Base-by-base conservation (phyloP, 2,888 invertebrate genomes). In the Incurvaria masculella region DNA sequence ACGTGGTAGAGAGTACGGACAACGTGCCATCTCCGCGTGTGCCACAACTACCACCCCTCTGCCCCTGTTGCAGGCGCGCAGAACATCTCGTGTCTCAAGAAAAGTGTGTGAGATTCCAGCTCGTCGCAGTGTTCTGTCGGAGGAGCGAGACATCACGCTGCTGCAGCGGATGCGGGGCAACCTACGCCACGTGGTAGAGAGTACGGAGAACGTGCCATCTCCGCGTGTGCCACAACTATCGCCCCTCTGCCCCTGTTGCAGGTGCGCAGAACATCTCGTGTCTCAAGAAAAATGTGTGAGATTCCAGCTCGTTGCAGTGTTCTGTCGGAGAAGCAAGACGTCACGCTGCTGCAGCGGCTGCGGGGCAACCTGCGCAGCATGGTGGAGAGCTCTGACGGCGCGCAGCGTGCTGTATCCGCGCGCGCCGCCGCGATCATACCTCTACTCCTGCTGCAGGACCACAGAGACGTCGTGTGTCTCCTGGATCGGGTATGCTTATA, bases 401-500 rank as follows among this genome's bases (percentile, higher is more conserved):
- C 72, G 45, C 74, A 75, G 47, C 58, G 65, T 0, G 76, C 73
- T 47, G 72, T 65, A 0, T 67, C 75, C 0, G 72, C 63, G 60
- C 73, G 72, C 52, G 68, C 71, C 0, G 59, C 69, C 0, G 64
- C 68, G 1, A 62, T 75, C 14, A 69, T 66, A 0, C 75, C 75
- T 0, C 50, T 74, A 14, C 57, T 72, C 18, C 72, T 75, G 53
- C 51, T 75, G 6, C 72, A 74, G 52, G 69, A 70, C 55, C 68
- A 72, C 41, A 58, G 65, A 8, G 74, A 73, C 33, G 64, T 65
- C 10, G 75, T 75, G 75, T 75, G 75, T 50, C 59, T 75, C 11
- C 49, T 75, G 40, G 72, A 75, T 48, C 59, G 73, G 57, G 75
- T 75, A 52, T 61, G 56, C n/a, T n/a, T n/a, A n/a, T n/a, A n/a